These are phyloP conservation scores for Psix sp. DNA, from an alignment of 1,140 invertebrate genomes.

Conservation along the genomic window DNA sequence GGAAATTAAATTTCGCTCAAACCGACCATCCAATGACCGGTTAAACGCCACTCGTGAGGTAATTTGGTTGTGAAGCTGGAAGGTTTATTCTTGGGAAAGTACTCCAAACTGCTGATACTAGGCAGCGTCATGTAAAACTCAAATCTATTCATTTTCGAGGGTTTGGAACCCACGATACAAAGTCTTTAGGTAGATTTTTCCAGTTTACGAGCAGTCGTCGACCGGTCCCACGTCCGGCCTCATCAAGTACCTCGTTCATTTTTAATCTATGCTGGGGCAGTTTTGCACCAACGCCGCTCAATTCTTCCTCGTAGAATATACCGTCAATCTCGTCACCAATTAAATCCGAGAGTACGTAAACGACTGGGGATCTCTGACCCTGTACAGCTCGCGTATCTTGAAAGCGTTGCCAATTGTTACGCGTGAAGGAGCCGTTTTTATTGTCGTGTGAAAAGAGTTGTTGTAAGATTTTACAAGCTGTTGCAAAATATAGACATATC, in stretches of 20 bases:
- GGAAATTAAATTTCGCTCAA: too few relatives aligned
- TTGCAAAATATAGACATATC: slow-evolving; percentile 28
- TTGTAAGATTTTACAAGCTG: slow-evolving; percentile 3
- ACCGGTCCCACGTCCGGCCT: not conserved
- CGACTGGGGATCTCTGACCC: not conserved
- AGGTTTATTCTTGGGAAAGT: too few relatives aligned
- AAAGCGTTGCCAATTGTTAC: not conserved
- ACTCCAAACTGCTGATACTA: too few relatives aligned
- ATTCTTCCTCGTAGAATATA: slow-evolving; percentile 2
- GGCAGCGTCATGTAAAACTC: slow-evolving; percentile 32
- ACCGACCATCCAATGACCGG: too few relatives aligned
- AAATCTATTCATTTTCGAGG: slow-evolving; percentile 6
- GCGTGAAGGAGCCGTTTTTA: not conserved
- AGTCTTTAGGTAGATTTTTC: slow-evolving; percentile 20
- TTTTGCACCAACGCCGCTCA: not conserved
- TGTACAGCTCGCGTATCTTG: not conserved
- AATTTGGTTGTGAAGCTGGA: too few relatives aligned
- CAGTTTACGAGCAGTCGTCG: not conserved
- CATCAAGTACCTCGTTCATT: not conserved
- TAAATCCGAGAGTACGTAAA: slow-evolving; percentile 3
- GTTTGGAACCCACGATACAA: slow-evolving; percentile 16
- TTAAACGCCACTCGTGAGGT: too few relatives aligned
- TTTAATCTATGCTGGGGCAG: not conserved
- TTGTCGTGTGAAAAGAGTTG: not conserved
- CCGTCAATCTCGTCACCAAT: not conserved